phyloP scores from a whole-genome alignment of 2,797 vertebrate genomes.

The Sebastes glaucus region DNA sequence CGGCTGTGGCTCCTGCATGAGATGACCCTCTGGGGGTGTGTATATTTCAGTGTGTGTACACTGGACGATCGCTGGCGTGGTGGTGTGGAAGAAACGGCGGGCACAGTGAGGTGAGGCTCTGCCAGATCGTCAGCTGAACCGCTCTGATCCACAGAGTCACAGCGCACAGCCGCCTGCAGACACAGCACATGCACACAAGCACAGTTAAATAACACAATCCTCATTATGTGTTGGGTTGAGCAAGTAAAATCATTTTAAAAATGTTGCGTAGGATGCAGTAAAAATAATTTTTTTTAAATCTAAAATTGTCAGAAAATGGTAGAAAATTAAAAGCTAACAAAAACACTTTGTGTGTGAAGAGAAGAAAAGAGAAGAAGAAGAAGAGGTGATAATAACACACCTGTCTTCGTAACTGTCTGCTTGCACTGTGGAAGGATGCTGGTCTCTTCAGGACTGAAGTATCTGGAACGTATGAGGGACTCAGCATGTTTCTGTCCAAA shows the following conservation, averaged over 20 bases:
- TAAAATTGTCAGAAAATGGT: neutral
- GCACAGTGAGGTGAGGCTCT: slow-evolving; percentile 63
- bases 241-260: neutral
- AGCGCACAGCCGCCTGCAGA: slow-evolving; percentile 71
- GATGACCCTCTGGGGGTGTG: slow-evolving; percentile 73
- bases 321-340: neutral
- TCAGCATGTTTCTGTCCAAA: slow-evolving; percentile 70
- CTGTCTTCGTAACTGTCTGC: slow-evolving; percentile 88
- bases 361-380: neutral
- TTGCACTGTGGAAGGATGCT: slow-evolving; percentile 68
- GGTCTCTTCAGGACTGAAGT: slow-evolving; percentile 52
- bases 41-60: slow-evolving; percentile 71
- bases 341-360: neutral
- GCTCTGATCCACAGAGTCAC: slow-evolving; percentile 75
- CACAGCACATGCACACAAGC: slow-evolving; percentile 10
- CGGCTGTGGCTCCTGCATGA: slow-evolving; percentile 65
- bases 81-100: slow-evolving; percentile 57
- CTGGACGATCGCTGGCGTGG: slow-evolving; percentile 74
- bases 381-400: slow-evolving; percentile 65
- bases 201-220: neutral
- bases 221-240: neutral
- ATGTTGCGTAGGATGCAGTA: neutral
- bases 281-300: neutral
- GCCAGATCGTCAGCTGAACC: slow-evolving; percentile 64
- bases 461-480: slow-evolving; percentile 75